Conservation (phyloP, 2,888 invertebrate species). For the Cyaniris semiargus region DNA sequence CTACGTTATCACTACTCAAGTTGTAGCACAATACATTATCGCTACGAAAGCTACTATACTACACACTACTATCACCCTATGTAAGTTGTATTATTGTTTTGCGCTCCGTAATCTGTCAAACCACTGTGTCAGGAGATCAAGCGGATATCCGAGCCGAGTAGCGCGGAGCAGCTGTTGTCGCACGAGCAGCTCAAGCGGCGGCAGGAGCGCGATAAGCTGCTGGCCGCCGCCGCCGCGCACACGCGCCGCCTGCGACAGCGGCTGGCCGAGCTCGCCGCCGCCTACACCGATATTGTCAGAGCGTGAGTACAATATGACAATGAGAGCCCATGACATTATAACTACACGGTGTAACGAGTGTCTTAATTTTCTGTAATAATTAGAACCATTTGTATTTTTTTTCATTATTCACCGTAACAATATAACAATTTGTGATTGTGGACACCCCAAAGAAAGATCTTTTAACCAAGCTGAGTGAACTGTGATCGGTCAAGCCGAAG, state of each 20-base stretch:
- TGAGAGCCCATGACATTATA: too few relatives aligned
- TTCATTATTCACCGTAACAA: too few relatives aligned
- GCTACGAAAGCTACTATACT: not conserved
- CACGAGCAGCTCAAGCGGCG: slow-evolving; percentile 86
- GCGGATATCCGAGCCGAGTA: slow-evolving; percentile 60
- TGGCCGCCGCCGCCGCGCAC: slow-evolving; percentile 82
- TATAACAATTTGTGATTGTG: too few relatives aligned
- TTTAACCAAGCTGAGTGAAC: too few relatives aligned
- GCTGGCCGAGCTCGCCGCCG: slow-evolving; percentile 77
- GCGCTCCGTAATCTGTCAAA: not conserved
- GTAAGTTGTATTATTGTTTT: not conserved
- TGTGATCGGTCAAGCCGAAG: too few relatives aligned
- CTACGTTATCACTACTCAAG: not conserved
- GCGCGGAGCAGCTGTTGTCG: slow-evolving; percentile 68
- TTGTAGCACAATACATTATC: not conserved
- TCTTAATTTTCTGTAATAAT: too few relatives aligned
- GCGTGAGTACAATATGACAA: too few relatives aligned
- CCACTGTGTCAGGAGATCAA: slow-evolving; percentile 48
- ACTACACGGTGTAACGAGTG: too few relatives aligned
- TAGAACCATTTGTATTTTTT: too few relatives aligned
- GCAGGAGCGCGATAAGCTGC: slow-evolving; percentile 83
- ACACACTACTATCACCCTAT: not conserved
- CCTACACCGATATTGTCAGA: slow-evolving; percentile 79
- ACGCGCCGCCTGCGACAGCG: slow-evolving; percentile 80
- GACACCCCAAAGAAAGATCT: too few relatives aligned